These are phyloP conservation scores for Aeoliscus strigatus DNA, from an alignment of 2,797 vertebrate genomes.

Conservation along the genomic window DNA sequence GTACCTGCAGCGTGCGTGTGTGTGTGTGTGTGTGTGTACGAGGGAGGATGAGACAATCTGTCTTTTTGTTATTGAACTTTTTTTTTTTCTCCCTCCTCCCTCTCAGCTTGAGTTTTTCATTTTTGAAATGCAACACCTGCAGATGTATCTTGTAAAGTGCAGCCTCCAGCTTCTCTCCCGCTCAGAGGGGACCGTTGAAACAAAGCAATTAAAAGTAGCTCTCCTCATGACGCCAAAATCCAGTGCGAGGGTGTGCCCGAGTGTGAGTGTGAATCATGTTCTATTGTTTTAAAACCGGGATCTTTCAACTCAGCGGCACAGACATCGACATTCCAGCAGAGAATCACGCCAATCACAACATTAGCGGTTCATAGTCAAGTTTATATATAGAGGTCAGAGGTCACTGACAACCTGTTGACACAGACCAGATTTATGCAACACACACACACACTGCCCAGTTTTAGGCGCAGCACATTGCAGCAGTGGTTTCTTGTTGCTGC, in stretches of 20 bases:
- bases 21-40: conserved; percentile 6
- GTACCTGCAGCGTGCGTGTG: conserved; percentile 52
- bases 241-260: conserved; percentile 30
- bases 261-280: conserved; percentile 9
- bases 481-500: conserved; percentile 58
- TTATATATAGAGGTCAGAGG: conserved; percentile 54
- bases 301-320: conserved; percentile 9
- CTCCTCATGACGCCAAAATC: conserved; percentile 32
- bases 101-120: conserved; percentile 57
- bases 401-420: conserved; percentile 64
- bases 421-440: conserved; percentile 51
- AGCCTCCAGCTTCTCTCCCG: conserved; percentile 45
- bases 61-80: conserved; percentile 37
- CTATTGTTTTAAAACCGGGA: conserved; percentile 9
- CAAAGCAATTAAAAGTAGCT: conserved; percentile 68
- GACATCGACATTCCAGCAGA: neutral
- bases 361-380: conserved; percentile 38
- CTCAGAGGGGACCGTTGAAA: conserved; percentile 61
- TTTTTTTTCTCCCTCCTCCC: too few relatives aligned
- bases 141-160: conserved; percentile 67
- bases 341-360: conserved; percentile 21
- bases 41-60: conserved; percentile 30
- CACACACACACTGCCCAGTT: conserved; percentile 8
- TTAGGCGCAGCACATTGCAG: conserved; percentile 35
- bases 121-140: conserved; percentile 72